A percentile compares a stretch with the other conserved stretches of the same genome.
Evolutionary conservation across 2,888 invertebrate species (phyloP).

Genomic region (Tortricodes alternella): DNA sequence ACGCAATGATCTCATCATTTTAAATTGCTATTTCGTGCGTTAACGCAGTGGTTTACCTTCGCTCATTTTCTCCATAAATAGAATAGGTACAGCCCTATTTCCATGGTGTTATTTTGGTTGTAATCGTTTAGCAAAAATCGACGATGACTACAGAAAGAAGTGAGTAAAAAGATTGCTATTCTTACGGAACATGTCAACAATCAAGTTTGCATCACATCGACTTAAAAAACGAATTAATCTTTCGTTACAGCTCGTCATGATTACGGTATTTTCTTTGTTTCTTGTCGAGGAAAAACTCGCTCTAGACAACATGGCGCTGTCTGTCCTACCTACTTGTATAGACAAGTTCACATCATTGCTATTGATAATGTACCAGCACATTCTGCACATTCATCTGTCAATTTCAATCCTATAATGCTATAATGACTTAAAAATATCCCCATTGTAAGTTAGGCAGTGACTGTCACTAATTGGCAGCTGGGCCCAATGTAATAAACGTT

Average conservation of each 20-base stretch:
- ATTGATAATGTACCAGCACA: conserved; percentile 4
- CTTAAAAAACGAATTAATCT: background rate
- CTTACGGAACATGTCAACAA: background rate
- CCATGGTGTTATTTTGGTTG: too few relatives aligned
- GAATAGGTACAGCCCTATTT: background rate
- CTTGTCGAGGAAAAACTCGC: conserved; percentile 33
- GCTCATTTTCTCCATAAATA: conserved; percentile 24
- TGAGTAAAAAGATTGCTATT: too few relatives aligned
- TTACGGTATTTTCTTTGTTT: conserved; percentile 36
- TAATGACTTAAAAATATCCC: background rate
- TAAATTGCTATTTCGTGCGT: conserved; percentile 37
- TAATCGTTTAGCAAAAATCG: too few relatives aligned
- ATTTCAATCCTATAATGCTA: background rate
- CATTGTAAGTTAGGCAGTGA: too few relatives aligned
- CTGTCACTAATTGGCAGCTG: too few relatives aligned
- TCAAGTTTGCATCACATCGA: background rate
- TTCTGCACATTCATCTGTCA: conserved; percentile 6
- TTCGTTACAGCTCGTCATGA: conserved; percentile 23
- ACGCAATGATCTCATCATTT: conserved; percentile 44
- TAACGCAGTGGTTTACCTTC: conserved; percentile 29
- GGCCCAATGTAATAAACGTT: too few relatives aligned
- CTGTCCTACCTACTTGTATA: conserved; percentile 10
- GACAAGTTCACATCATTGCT: conserved; percentile 15
- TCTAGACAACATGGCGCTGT: conserved; percentile 29
- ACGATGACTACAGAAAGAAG: too few relatives aligned